A percentile compares a stretch with the other conserved stretches of the same genome.
Conservation (phyloP, 37 sponge, comb jelly and placozoan genomes). For the Spongilla lacustris region DNA sequence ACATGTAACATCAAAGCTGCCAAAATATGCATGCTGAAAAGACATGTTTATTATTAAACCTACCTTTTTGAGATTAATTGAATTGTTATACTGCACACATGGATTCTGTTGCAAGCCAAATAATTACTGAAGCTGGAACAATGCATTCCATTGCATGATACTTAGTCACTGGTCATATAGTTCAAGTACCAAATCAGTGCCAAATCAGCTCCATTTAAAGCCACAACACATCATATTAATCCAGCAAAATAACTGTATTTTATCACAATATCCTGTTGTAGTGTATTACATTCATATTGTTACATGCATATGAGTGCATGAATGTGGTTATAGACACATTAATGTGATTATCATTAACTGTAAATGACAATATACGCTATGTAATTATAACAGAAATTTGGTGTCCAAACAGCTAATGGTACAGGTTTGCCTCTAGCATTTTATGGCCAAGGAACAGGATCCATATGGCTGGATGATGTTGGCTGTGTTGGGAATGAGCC, state of each 20-base stretch:
- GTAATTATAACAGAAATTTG: neutral
- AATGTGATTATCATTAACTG: too few species aligned
- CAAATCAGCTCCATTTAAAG: neutral
- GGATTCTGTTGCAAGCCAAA: too few species aligned
- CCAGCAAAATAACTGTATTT: neutral
- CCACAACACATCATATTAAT: neutral
- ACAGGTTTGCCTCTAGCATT: neutral
- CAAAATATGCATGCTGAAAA: too few species aligned
- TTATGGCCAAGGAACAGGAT: slow-evolving; percentile 41
- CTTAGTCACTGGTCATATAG: too few species aligned
- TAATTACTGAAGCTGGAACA: too few species aligned
- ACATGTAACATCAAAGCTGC: too few species aligned
- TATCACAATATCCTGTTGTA: neutral
- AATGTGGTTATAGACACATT: too few species aligned
- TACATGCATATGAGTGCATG: neutral
- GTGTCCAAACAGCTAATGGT: neutral
- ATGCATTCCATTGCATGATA: too few species aligned
- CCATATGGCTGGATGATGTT: slow-evolving; percentile 32
- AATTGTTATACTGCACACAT: too few species aligned
- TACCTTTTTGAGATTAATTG: too few species aligned
- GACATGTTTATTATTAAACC: too few species aligned
- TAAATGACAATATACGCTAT: neutral
- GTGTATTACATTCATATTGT: neutral
- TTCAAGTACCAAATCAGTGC: neutral
- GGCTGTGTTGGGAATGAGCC: slow-evolving; percentile 21